Base-by-base conservation (phyloP, 2,888 invertebrate genomes). In the Lepidocyrtoides sp. region DNA sequence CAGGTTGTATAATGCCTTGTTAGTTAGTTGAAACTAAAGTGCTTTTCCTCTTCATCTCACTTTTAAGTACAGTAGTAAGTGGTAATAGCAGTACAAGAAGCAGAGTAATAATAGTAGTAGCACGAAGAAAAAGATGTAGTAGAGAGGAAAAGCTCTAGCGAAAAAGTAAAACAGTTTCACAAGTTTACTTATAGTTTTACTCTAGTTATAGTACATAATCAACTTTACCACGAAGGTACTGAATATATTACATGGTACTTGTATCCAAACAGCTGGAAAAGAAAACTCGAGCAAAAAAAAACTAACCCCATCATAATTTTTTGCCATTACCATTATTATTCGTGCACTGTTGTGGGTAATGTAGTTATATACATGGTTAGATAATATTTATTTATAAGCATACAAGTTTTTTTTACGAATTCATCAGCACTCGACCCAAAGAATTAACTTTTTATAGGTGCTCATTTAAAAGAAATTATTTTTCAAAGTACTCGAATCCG, bases 21-120 rank as follows among this genome's bases (percentile, higher is more conserved):
- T 82, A 89, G 82, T 75, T 84, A 79, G 79, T 66, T 90, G 72
- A 85, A 90, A 85, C 90, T 77, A 20, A 54, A 79, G 75, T 79
- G 85, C 77, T 77, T 84, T 77, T 83, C 75, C 44, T 26, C 69
- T 36, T 85, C 54, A 44, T 75, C 69, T 85, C 72, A 54, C 72
- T 60, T 82, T 60, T 57, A 57, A 41, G 60, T 20, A 63, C 57
- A 26, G 26, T 8, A 82, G 51, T 10, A 41, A 0, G 8, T 26
- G 12, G 63, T 26, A 63, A 29, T 63, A 12, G 63, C 3, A 44
- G 44, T 72, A 44, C 23, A 41, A 14, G 72, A 8, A 20, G 41
- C 36, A 41, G 41, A 23, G 41, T 41, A 44, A 44, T 44, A 72
- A 72, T 44, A 36, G 23, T 57, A 60, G 20, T 20, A 29, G 26